These are phyloP conservation scores for Pogonomyrmex californicus DNA, from an alignment of 1,140 invertebrate genomes.

Conservation along the genomic window DNA sequence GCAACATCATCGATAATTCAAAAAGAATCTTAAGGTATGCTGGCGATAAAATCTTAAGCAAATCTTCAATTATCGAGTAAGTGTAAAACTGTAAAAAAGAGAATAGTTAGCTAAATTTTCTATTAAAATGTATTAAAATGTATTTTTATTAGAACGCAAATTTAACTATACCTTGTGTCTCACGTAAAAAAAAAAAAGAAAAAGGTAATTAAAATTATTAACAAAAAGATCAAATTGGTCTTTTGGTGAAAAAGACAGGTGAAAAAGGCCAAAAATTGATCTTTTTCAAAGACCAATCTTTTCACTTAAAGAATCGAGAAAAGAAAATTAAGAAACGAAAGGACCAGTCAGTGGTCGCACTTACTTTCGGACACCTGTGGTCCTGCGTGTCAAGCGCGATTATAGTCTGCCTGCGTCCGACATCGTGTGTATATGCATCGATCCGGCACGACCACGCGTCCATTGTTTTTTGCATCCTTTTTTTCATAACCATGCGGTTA, in stretches of 20 bases:
- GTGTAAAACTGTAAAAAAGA: neutral
- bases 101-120: neutral
- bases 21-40: neutral
- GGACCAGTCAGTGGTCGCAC: neutral
- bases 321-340: neutral
- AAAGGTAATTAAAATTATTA: neutral
- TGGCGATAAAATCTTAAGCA: slow-evolving; percentile 3
- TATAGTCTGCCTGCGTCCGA: slow-evolving; percentile 57
- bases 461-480: slow-evolving; percentile 41
- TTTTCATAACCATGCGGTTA: slow-evolving; percentile 41
- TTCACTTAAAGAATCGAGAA: neutral
- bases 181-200: neutral
- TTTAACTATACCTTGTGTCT: neutral
- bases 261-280: neutral
- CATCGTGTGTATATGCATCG: slow-evolving; percentile 56
- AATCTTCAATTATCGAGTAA: neutral
- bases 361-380: slow-evolving; percentile 49
- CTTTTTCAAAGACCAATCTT: slow-evolving; percentile 8
- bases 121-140: neutral
- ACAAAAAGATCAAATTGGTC: neutral
- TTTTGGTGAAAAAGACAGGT: neutral
- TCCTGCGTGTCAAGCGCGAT: slow-evolving; percentile 71
- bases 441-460: slow-evolving; percentile 71
- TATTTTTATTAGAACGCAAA: slow-evolving; percentile 1
- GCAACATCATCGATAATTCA: neutral